Evolutionary conservation across 2,888 invertebrate species (phyloP), one percentile per base, ranked within the genome.

Genomic region (Lasioglossum pauxillum): DNA sequence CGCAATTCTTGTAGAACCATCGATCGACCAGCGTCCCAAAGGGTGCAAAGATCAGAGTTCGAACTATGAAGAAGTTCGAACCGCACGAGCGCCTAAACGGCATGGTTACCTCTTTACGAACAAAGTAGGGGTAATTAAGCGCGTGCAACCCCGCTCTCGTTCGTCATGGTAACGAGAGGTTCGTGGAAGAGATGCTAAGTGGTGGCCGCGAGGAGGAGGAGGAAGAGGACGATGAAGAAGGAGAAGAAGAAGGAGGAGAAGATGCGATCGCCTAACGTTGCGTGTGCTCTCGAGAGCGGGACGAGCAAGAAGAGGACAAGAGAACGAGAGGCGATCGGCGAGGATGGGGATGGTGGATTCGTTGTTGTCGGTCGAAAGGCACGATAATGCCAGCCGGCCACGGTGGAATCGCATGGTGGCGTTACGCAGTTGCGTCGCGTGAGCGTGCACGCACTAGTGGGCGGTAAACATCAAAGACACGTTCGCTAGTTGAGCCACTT

Each of bases 401-500:
- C 86, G 85, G 84, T 89, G 80, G 90, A 91, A 89, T 91, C 90
- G 83, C 90, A 91, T 88, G 87, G 85, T 79, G 82, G 84, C 79
- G 86, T 91, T 90, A 89, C 90, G 89, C 87, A 85, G 91, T 91
- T 91, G 91, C 89, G 91, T 91, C 89, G 90, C 90, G 85, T 87
- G 91, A 88, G 91, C 75, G 79, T 85, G 83, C 83, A 88, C 89
- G 88, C 90, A 82, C 78, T 79, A 74, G 90, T 85, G 85, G 84
- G 89, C 92, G 89, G 88, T 88, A 88, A 90, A 90, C 93, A 93
- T 95, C 95, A 95, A 95, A 95, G 94, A 92, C 89, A 88, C 93
- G 90, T 89, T 91, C 92, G 93, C 94, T 94, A 95, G 94, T 95
- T 95, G 93, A 95, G 95, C 95, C 95, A 95, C 94, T 95, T 95